Evolutionary conservation across 2,797 vertebrate genomes (phyloP), one percentile per base, ranked within the genome.

Genomic region (Alfaro cultratus): DNA sequence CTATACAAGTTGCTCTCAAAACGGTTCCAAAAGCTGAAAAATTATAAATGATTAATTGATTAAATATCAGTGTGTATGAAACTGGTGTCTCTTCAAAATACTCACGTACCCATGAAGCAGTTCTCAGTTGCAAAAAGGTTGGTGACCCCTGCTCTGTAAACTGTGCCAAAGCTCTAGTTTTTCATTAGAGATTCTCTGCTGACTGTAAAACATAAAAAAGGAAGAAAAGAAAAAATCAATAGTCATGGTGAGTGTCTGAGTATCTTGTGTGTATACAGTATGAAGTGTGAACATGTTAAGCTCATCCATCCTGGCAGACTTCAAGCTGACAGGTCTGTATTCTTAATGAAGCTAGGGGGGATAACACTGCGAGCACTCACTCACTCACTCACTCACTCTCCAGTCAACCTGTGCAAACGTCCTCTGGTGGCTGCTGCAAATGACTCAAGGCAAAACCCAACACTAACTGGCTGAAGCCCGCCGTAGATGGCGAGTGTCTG

Each of bases 311-410:
- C 90, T 88, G 85, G 87, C 89, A 86, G 91, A 84, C 82, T 89
- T 87, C 91, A 79, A 78, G 84, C 85, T 92, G 93, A 88, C 89
- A 89, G 88, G 87, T 84, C 80, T 83, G 86, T 85, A 67, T 89
- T 92, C 88, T 91, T 94, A 94, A 94, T 94, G 93, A 94, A 93
- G 85, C 83, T 81, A 82, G 77, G 74, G 75, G 92, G 88, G 85
- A 91, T 90, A 86, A 70, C 84, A 78, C 77, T 68, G 49, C 82
- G 51, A 79, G 68, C 74, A 79, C 81, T 88, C 80, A 41, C 87
- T 85, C 51, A 60, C 72, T 85, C 51, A 60, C 72, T 60, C 55
- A 60, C 72, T 11, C 21, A 10, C 46, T 60, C 55, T 87, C 80
- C 80, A 81, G 78, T 90, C 89, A 85, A 79, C 83, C 88, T 83